Evolutionary conservation across 2,888 invertebrate species (phyloP), one percentile per base, ranked within the genome.

Genomic region (Augochlorella aurata): DNA sequence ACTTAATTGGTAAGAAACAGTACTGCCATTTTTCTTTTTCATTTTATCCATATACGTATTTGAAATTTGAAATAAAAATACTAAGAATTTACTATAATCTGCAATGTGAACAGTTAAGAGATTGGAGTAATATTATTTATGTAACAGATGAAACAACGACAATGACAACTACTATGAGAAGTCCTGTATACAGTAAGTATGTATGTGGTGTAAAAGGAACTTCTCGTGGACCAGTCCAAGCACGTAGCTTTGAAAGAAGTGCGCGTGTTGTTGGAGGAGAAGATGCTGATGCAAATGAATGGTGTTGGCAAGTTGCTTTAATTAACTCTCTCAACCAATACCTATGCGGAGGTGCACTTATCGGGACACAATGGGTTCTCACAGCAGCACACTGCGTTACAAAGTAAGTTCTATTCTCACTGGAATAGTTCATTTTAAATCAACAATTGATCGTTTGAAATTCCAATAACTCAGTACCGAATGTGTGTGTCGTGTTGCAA

Each of bases 231-330:
- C 91, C 93, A 0, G 88, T 92, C 50, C 91, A 92, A 79, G 91
- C 92, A 4, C 90, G 92, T 21, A 89, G 84, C 54, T 77, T 83
- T 21, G 88, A 91, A 0, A 92, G 94, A 16, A 89, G 91, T 0
- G 95, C 93, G 0, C 94, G 96, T 29, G 98, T 98, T 81, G 98
- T 98, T 85, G 98, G 98, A 16, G 98, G 98, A 18, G 97, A 97
- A 93, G 98, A 98, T 92, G 97, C 98, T 2, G 97, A 96, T 89
- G 97, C 98, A 79, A 98, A 97, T 67, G 98, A 98, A 94, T 98
- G 98, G 98, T 98, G 98, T 94, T 98, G 98, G 98, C 98, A 98
- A 94, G 97, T 97, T 85, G 98, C 98, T 1, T 95, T 98, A 86
- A 98, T 98, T 93, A 98, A 98, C 94, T 97, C 98, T 0, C 95